Percentiles rank a stretch among this genome's conserved stretches.
Evolutionary conservation across 92 coral and sea anemone genomes (phyloP).

Genomic region (Umimayanthus kanabou): DNA sequence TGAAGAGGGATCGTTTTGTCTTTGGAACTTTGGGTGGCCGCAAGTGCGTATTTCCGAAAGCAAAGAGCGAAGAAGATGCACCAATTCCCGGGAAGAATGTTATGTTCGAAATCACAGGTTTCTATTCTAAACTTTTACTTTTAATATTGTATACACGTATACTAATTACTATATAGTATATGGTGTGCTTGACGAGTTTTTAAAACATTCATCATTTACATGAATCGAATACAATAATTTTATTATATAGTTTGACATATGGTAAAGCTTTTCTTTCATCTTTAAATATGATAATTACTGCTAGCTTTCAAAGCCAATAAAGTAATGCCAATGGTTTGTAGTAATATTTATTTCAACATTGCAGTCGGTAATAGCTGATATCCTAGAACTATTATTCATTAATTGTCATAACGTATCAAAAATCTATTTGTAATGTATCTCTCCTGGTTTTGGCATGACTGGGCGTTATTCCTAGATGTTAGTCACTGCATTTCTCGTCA

Average conservation of each 20-base stretch:
- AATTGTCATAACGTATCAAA: not conserved
- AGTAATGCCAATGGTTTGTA: too few relatives aligned
- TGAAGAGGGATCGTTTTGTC: conserved; percentile 74
- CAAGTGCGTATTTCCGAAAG: conserved; percentile 46
- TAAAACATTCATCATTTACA: too few relatives aligned
- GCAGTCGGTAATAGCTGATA: not conserved
- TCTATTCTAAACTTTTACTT: conserved; percentile 15
- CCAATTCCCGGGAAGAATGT: conserved; percentile 40
- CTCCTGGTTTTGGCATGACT: too few relatives aligned
- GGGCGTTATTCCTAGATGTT: too few relatives aligned
- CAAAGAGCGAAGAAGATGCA: conserved; percentile 34
- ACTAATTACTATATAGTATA: not conserved
- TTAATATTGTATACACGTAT: not conserved
- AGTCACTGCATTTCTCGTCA: too few relatives aligned
- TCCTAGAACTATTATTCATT: not conserved
- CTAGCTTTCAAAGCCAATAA: too few relatives aligned
- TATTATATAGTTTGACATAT: not conserved
- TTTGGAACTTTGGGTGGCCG: conserved; percentile 61
- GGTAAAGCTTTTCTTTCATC: not conserved
- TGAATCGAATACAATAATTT: not conserved
- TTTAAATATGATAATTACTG: too few relatives aligned
- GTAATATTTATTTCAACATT: not conserved
- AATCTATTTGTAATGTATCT: too few relatives aligned
- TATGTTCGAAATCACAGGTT: conserved; percentile 41
- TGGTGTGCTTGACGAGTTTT: not conserved